These are phyloP conservation scores for Rhopilema esculentum DNA, from an alignment of 30 jellyfish, hydroid and myxozoan species.

Conservation along the genomic window DNA sequence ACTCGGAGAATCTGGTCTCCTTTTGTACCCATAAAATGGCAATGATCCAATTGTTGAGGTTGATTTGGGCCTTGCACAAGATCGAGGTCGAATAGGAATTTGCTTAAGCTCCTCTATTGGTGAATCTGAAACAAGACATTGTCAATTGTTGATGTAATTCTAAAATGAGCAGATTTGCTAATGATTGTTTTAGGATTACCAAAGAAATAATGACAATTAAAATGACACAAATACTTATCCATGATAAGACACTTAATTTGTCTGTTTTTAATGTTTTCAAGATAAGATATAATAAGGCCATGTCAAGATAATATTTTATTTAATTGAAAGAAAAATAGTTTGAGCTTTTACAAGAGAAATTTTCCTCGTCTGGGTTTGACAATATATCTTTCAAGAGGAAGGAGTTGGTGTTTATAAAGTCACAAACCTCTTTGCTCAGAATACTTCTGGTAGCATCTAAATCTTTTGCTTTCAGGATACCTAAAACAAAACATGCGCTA, in stretches of 20 bases:
- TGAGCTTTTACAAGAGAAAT: too few relatives aligned
- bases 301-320: too few relatives aligned
- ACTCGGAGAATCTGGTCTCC: conserved; percentile 33
- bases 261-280: too few relatives aligned
- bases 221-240: too few relatives aligned
- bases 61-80: conserved; percentile 7
- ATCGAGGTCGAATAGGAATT: conserved; percentile 1
- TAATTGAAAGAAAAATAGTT: too few relatives aligned
- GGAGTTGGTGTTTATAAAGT: too few relatives aligned
- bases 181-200: too few relatives aligned
- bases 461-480: not conserved
- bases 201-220: too few relatives aligned
- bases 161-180: not conserved
- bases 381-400: too few relatives aligned
- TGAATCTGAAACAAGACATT: not conserved
- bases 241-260: too few relatives aligned
- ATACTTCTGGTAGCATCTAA: not conserved
- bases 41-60: conserved; percentile 22
- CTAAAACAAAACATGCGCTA: not conserved
- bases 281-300: too few relatives aligned
- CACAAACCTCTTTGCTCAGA: not conserved
- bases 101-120: not conserved
- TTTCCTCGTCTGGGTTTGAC: too few relatives aligned
- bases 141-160: not conserved
- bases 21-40: not conserved